Evolutionary conservation across 2,888 invertebrate species (phyloP), one percentile per base, ranked within the genome.

Genomic region (Perdita meconis): DNA sequence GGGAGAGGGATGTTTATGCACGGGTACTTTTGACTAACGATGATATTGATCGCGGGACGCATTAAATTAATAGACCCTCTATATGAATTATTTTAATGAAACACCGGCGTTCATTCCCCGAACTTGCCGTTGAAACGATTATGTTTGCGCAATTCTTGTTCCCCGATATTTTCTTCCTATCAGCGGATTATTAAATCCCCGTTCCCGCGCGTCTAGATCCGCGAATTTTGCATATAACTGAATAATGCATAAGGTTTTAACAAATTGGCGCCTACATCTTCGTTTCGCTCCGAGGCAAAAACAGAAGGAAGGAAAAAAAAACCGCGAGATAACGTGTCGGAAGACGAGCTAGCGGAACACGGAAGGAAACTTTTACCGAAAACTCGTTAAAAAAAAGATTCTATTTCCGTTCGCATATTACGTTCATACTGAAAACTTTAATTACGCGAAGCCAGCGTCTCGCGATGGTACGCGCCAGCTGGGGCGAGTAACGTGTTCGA

Each of bases 191-290:
- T 47, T 47, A 47, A 16, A 47, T 47, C 47, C 12, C 47, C 10
- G 6, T 47, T 47, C 8, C 22, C 47, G 16, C 22, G 19, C 47
- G 19, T 19, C 34, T 12, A 24, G 36, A 71, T 59, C 42, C 13
- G 22, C 26, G n/a, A n/a, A 13, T 6, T 70, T 64, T 34, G 59
- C 24, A 44, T 59, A 61, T 6, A 13, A n/a, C 51, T 72, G 76
- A 80, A 80, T 80, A 76, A 76, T 80, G 67, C 47, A 80, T 76
- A 63, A 80, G 59, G 8, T 44, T 30, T 57, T 55, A 2, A 44
- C 42, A 59, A 69, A 80, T 80, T 53, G 56, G 63, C 61, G 55
- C 55, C 57, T 36, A 30, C 36, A 53, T 19, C 61, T 51, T 24
- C 38, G 34, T 47, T 60, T 36, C 61, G 55, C 19, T 22, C 19